Evolutionary conservation across 2,888 invertebrate species (phyloP).

Genomic region (Temnothorax unifasciatus): DNA sequence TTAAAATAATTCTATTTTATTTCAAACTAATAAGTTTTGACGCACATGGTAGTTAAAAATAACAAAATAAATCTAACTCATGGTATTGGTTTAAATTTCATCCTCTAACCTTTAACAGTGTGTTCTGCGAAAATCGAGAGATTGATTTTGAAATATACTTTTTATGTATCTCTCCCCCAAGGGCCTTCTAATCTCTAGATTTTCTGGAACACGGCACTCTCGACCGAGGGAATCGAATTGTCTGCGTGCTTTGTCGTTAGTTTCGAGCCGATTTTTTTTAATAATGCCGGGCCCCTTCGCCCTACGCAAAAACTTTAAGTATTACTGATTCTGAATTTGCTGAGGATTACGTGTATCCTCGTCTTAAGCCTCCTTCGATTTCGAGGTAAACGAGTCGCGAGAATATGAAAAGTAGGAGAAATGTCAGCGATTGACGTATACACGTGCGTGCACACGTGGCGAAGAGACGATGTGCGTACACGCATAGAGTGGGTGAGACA

Average conservation of each 20-base stretch:
- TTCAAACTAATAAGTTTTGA: too few species aligned
- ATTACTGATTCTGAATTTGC: constrained; percentile 5
- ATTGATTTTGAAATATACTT: neutral
- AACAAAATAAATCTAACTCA: too few species aligned
- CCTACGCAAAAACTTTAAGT: neutral
- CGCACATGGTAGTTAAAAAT: too few species aligned
- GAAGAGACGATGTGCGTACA: neutral
- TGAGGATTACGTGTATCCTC: neutral
- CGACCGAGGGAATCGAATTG: neutral
- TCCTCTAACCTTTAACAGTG: too few species aligned
- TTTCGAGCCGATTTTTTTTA: neutral
- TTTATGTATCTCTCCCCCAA: neutral
- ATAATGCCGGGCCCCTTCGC: neutral
- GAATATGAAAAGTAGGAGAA: neutral
- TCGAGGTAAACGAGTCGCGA: constrained; percentile 21
- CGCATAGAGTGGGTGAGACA: neutral
- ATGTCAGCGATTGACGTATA: constrained; percentile 21
- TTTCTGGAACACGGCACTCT: neutral
- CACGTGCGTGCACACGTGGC: neutral
- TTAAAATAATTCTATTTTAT: too few species aligned
- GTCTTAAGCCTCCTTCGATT: constrained; percentile 24
- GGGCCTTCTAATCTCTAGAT: neutral
- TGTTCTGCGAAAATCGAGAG: neutral
- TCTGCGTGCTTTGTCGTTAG: neutral
- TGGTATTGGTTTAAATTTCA: too few species aligned